These are phyloP conservation scores for Pygoscelis adeliae DNA, from an alignment of 2,113 vertebrate genomes.

Conservation along the genomic window DNA sequence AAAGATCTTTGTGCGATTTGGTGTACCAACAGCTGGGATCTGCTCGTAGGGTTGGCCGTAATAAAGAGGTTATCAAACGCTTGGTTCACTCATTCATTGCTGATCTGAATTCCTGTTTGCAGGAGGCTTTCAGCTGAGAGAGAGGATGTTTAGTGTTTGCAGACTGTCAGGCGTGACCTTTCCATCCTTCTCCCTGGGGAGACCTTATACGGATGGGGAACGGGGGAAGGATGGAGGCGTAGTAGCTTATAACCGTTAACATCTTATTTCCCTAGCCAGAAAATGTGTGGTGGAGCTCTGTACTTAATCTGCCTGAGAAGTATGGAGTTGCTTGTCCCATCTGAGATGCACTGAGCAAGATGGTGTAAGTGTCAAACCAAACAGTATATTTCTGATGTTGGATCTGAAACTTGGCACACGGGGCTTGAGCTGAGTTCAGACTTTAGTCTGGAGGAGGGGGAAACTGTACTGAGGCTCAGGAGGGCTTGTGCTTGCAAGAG, in stretches of 20 bases:
- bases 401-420: not conserved
- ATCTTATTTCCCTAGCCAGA: not conserved
- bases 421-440: not conserved
- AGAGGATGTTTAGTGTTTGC: not conserved
- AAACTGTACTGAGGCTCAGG: not conserved
- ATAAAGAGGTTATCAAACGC: not conserved
- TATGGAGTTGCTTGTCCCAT: not conserved
- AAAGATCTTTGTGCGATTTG: accelerated
- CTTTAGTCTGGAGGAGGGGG: not conserved
- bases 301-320: not conserved
- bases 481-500: not conserved
- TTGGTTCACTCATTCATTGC: not conserved
- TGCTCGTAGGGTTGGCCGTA: accelerated
- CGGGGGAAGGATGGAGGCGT: not conserved
- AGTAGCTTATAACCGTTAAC: not conserved
- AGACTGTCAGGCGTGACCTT: conserved; percentile 7
- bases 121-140: not conserved
- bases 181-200: not conserved
- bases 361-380: not conserved
- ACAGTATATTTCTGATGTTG: not conserved
- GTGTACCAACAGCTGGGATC: not conserved
- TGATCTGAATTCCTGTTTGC: not conserved
- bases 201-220: not conserved
- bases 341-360: not conserved
- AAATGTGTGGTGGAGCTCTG: not conserved